Conservation (phyloP, 1,140 invertebrate genomes). For the Dinothrombium tinctorium region DNA sequence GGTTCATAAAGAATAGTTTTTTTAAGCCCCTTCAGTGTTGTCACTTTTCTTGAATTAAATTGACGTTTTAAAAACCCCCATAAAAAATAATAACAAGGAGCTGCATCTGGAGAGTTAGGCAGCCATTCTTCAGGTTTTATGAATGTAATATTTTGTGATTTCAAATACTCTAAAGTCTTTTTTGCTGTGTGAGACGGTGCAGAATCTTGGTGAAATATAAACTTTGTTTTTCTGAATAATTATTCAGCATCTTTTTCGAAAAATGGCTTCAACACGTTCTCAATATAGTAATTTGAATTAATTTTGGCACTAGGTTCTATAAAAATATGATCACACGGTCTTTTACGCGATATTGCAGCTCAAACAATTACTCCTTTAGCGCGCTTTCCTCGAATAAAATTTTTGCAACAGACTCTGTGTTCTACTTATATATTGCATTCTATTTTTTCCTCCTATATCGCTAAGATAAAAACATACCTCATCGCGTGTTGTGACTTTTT, state of each 20-base stretch:
- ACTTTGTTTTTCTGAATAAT: background rate
- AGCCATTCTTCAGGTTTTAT: background rate
- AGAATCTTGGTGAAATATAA: slow-evolving; percentile 5
- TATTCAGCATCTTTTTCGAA: background rate
- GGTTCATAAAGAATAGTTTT: background rate
- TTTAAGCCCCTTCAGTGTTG: background rate
- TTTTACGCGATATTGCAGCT: background rate
- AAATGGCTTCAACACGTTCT: background rate
- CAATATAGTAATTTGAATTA: background rate
- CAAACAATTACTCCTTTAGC: background rate
- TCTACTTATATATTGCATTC: background rate
- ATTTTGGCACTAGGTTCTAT: background rate
- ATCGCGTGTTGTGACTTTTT: background rate
- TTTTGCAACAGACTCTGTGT: background rate
- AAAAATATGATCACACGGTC: background rate
- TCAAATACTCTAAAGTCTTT: background rate
- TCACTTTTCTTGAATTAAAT: background rate
- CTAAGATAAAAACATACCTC: background rate
- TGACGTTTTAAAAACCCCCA: slow-evolving; percentile 2
- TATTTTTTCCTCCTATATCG: background rate
- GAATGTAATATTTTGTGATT: background rate
- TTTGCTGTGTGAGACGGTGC: slow-evolving; percentile 3
- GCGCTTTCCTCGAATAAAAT: background rate
- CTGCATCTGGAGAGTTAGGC: slow-evolving; percentile 1
- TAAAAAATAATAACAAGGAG: slow-evolving; percentile 5